Conservation (phyloP, 2,113 vertebrate species). For the Ondatra zibethicus region DNA sequence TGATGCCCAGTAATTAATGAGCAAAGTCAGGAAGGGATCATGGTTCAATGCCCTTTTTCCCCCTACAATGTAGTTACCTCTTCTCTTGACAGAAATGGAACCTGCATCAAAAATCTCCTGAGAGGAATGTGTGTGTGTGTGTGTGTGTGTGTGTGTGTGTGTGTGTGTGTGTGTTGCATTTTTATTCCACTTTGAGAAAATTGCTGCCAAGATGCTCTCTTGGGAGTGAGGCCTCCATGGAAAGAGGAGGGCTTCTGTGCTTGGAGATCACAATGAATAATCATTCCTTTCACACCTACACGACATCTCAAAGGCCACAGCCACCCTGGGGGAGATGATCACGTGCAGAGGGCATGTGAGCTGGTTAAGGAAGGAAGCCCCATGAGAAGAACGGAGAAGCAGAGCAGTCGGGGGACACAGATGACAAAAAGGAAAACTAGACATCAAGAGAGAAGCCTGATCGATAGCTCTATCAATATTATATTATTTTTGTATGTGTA, state of each 20-base stretch:
- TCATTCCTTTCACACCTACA: constrained; percentile 77
- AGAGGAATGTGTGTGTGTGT: constrained; percentile 19
- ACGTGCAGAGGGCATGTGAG: constrained; percentile 55
- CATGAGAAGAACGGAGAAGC: not conserved
- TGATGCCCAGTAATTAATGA: not conserved
- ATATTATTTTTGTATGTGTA: not conserved
- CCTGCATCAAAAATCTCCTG: constrained; percentile 64
- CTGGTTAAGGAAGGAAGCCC: constrained; percentile 1
- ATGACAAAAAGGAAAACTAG: not conserved
- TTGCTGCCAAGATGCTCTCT: constrained; percentile 73
- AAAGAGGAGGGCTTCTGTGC: constrained; percentile 49
- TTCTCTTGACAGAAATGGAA: constrained; percentile 69
- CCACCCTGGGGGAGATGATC: constrained; percentile 60
- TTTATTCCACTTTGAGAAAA: constrained; percentile 75
- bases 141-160: no score
- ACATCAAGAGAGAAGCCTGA: not conserved
- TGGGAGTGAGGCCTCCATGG: constrained; percentile 62
- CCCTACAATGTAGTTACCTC: not conserved
- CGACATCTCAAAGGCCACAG: constrained; percentile 65
- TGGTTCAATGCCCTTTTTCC: not conserved
- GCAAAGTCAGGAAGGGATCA: not conserved
- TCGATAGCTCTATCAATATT: not conserved
- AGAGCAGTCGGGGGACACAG: not conserved
- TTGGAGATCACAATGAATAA: constrained; percentile 80
- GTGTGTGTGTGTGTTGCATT: constrained; percentile 36